These are phyloP conservation scores for Triplophysa rosa DNA, from an alignment of 2,113 vertebrate species.

Conservation along the genomic window DNA sequence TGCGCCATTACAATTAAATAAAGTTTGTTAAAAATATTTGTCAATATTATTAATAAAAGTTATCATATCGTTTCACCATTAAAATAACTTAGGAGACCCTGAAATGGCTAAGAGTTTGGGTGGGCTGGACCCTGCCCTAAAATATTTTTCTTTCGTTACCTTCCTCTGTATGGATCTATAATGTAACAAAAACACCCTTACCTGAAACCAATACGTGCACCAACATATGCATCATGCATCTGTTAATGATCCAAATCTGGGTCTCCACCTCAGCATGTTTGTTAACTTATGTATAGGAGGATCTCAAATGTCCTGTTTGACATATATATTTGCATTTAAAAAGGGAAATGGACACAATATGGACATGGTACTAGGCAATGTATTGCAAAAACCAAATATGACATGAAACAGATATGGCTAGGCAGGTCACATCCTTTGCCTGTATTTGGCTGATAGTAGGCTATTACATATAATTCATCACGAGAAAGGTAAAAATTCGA, in stretches of 20 bases:
- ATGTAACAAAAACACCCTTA: neutral
- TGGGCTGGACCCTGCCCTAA: too few species aligned
- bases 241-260: constrained; percentile 1
- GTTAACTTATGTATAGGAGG: neutral
- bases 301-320: constrained; percentile 5
- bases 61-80: too few species aligned
- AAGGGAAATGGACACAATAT: neutral
- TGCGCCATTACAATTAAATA: too few species aligned
- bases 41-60: too few species aligned
- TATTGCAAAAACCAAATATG: constrained; percentile 10
- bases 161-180: neutral
- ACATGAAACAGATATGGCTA: neutral
- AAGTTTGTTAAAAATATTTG: too few species aligned
- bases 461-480: too few species aligned
- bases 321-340: neutral
- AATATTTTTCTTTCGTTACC: too few species aligned
- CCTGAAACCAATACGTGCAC: constrained; percentile 12
- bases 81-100: too few species aligned
- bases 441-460: too few species aligned
- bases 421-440: constrained; percentile 2
- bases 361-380: neutral
- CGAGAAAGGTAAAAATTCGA: too few species aligned
- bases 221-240: constrained; percentile 12
- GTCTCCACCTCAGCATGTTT: neutral
- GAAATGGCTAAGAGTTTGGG: too few species aligned